Base-by-base conservation (phyloP, 2,797 vertebrate genomes). In the Gadopsis marmoratus region DNA sequence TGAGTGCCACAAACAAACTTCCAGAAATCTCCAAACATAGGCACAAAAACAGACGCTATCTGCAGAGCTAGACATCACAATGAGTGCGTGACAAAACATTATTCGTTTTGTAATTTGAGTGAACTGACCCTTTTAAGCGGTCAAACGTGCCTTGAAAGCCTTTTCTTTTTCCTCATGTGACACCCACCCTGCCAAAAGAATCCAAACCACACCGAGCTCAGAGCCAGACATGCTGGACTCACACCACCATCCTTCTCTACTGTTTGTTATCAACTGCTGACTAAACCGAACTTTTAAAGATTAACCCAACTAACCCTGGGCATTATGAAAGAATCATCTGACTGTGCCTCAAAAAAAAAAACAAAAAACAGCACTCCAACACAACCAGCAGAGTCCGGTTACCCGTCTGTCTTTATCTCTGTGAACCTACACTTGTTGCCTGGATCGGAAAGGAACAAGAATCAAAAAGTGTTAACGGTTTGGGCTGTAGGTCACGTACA, bases 341-440 rank as follows among this genome's bases (percentile, higher is more conserved):
- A 78, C 78, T 71, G 76, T 67, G 69, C 81, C 53, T 72, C 2
- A 11, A 58, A 67, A 58, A 69, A 43, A 47, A 45, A 69, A 43
- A 43, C 53, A 19, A 87, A 88, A 31, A 78, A 68, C 39, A 90
- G 82, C 90, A 88, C 77, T 77, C 85, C 91, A 89, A 86, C 83
- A 78, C 83, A 91, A 85, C 83, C 61, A 74, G 83, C 84, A 77
- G 82, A 67, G 78, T 86, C 69, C 23, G 3, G 75, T 96, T 97
- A 97, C 96, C 96, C 96, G 94, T 92, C 93, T 92, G 88, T 82
- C 83, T 66, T 81, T 92, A 90, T 58, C 65, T 87, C 55, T 90
- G 93, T 91, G 92, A 88, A 94, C 94, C 92, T 95, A 95, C 90
- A 72, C 78, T 81, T 78, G 92, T 87, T 93, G 86, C 93, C 14